phyloP scores from a whole-genome alignment of 30 jellyfish, hydroid and myxozoan species.

The Morbakka virulenta region DNA sequence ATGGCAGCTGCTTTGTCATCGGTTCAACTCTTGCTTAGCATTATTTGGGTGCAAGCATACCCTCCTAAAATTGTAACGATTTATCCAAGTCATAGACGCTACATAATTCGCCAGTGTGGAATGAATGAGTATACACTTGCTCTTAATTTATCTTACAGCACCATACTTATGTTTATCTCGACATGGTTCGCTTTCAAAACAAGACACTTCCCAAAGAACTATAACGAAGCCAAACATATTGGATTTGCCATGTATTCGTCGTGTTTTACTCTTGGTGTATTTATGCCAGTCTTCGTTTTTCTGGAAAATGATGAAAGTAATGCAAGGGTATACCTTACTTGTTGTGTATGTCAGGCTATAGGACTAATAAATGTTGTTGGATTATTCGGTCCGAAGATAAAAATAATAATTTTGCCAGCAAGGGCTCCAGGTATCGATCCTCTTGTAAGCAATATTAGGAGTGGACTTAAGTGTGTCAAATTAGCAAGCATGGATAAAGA shows the following conservation, averaged over 20 bases:
- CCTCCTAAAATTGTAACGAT: constrained; percentile 50
- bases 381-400: constrained; percentile 74
- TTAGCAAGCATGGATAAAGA: background rate
- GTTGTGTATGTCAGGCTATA: constrained; percentile 54
- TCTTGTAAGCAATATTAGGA: background rate
- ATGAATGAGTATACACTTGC: constrained; percentile 37
- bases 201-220: constrained; percentile 89
- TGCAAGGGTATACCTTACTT: constrained; percentile 36
- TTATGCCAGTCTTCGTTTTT: constrained; percentile 49
- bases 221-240: constrained; percentile 92
- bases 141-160: constrained; percentile 64
- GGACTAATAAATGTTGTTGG: constrained; percentile 81
- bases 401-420: constrained; percentile 30
- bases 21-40: constrained; percentile 53
- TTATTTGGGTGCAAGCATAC: constrained; percentile 60
- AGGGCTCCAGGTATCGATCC: background rate
- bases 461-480: background rate
- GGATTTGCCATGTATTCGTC: constrained; percentile 87
- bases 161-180: constrained; percentile 59
- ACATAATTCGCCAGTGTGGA: constrained; percentile 57
- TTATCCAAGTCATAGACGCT: constrained; percentile 62
- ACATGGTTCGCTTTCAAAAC: constrained; percentile 94
- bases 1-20: constrained; percentile 57
- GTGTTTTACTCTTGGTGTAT: constrained; percentile 63
- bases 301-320: constrained; percentile 48